phyloP scores from a whole-genome alignment of 2,888 invertebrate genomes.

The Tenthredo livida region DNA sequence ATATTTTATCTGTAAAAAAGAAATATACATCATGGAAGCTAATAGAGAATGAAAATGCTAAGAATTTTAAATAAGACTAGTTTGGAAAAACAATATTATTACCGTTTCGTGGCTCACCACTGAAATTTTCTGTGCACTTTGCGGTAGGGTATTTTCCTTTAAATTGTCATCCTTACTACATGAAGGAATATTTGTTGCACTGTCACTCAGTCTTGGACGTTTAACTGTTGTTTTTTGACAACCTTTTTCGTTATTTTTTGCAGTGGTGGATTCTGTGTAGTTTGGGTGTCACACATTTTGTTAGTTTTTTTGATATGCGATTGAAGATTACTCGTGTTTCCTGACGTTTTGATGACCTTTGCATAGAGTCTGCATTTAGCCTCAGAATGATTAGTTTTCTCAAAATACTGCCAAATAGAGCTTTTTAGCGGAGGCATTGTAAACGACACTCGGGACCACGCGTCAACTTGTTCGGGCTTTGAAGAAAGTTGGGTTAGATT shows the following conservation, averaged over 20 bases:
- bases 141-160: constrained; percentile 20
- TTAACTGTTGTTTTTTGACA: constrained; percentile 24
- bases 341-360: background rate
- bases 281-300: constrained; percentile 27
- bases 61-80: constrained; percentile 26
- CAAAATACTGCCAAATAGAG: constrained; percentile 4
- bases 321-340: constrained; percentile 1
- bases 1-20: constrained; percentile 31
- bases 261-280: constrained; percentile 2
- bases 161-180: constrained; percentile 23
- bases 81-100: constrained; percentile 16
- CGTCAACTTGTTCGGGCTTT: background rate
- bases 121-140: constrained; percentile 25
- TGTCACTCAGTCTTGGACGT: constrained; percentile 31
- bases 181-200: constrained; percentile 19
- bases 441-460: background rate
- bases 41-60: constrained; percentile 20
- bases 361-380: constrained; percentile 16
- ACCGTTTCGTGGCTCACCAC: constrained; percentile 24
- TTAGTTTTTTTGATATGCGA: constrained; percentile 24
- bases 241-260: constrained; percentile 2
- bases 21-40: constrained; percentile 5
- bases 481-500: too few relatives aligned
- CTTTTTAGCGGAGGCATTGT: background rate
- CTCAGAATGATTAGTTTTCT: background rate